These are phyloP conservation scores for Diabrotica undecimpunctata DNA, from an alignment of 1,140 invertebrate genomes.

Conservation along the genomic window DNA sequence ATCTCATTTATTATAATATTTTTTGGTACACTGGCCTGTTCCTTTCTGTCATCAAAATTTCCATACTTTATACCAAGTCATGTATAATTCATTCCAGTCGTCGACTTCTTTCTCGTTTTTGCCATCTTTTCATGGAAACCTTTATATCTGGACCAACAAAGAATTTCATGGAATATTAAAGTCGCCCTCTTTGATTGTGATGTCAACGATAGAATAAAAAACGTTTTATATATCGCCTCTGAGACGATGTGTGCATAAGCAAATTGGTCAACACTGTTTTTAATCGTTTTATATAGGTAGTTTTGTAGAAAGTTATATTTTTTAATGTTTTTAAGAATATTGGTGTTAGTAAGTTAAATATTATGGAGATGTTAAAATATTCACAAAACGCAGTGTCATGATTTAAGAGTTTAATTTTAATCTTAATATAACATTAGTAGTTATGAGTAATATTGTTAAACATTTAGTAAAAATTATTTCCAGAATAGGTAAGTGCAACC, in stretches of 20 bases:
- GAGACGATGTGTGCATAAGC: conserved; percentile 3
- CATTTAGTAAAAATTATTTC: no score
- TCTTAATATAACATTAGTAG: no score
- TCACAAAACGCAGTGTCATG: no score
- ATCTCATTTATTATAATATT: conserved; percentile 25
- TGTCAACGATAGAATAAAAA: conserved; percentile 2
- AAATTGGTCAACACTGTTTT: conserved; percentile 3
- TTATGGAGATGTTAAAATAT: no score
- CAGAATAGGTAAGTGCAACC: no score
- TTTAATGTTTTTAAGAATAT: no score
- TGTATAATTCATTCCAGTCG: conserved; percentile 27
- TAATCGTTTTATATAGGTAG: no score
- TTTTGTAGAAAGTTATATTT: no score
- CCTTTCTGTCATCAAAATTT: conserved; percentile 25
- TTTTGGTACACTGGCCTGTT: conserved; percentile 21
- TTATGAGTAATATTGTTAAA: no score
- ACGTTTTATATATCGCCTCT: conserved; percentile 4
- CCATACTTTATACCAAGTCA: conserved; percentile 27
- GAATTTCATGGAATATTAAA: conserved; percentile 13
- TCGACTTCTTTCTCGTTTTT: conserved; percentile 3
- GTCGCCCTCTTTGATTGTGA: conserved; percentile 9
- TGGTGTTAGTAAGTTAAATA: no score
- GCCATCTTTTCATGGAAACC: conserved; percentile 15
- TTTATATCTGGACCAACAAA: conserved; percentile 17
- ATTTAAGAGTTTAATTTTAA: no score